Evolutionary conservation across 2,113 vertebrate species (phyloP).

Genomic region (Apaloderma vittatum): DNA sequence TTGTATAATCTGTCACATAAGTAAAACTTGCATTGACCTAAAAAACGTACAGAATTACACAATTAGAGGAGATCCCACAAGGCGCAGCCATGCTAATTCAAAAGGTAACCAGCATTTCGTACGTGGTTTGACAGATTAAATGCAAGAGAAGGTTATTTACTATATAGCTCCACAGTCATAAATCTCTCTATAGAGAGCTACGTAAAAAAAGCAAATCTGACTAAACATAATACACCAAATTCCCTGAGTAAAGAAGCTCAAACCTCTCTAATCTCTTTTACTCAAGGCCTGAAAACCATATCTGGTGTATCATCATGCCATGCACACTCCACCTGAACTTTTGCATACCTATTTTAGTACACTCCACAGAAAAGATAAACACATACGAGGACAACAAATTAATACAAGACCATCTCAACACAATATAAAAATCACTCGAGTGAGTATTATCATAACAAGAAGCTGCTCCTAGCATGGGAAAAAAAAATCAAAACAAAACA

Average conservation of each 20-base stretch:
- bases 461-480: not conserved
- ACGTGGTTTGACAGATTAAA: not conserved
- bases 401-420: not conserved
- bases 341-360: fast-evolving
- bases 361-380: not conserved
- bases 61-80: not conserved
- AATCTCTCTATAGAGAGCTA: not conserved
- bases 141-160: not conserved
- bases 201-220: not conserved
- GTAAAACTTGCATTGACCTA: not conserved
- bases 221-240: not conserved
- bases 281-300: not conserved
- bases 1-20: not conserved
- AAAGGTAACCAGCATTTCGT: not conserved
- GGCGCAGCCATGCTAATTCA: not conserved
- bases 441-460: fast-evolving
- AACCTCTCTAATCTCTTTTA: conserved; percentile 28
- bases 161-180: not conserved
- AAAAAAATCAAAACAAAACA: not conserved
- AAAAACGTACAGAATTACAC: not conserved
- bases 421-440: not conserved
- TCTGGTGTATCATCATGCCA: not conserved
- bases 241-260: not conserved
- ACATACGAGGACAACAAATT: not conserved
- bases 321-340: not conserved